Evolutionary conservation across 2,888 invertebrate species (phyloP).

Genomic region (Drosophila paramelanica): DNA sequence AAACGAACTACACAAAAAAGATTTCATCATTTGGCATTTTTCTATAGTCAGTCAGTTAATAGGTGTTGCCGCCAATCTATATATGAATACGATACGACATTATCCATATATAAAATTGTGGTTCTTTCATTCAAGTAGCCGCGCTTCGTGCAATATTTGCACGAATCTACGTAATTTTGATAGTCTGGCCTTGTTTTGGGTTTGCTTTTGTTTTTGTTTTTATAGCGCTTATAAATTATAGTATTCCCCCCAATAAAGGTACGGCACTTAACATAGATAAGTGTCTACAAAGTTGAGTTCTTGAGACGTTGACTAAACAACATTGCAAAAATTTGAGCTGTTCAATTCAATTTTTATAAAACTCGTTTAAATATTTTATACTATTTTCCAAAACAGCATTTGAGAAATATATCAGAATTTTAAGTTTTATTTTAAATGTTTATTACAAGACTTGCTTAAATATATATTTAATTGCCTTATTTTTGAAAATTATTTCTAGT

Average conservation of each 20-base stretch:
- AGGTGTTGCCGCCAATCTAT: constrained; percentile 3
- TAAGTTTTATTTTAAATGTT: too few species aligned
- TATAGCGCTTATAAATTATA: constrained; percentile 43
- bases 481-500: too few species aligned
- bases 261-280: constrained; percentile 33
- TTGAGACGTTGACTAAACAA: background rate
- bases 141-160: constrained; percentile 9
- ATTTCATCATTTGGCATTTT: constrained; percentile 20
- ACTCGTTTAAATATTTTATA: background rate
- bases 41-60: background rate
- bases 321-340: constrained; percentile 30
- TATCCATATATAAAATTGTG: constrained; percentile 1
- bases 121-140: background rate
- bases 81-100: constrained; percentile 8
- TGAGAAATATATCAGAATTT: too few species aligned
- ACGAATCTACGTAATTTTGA: constrained; percentile 12
- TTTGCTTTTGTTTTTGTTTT: constrained; percentile 10
- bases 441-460: too few species aligned
- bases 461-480: too few species aligned
- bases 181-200: constrained; percentile 7
- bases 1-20: background rate
- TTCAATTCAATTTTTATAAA: background rate
- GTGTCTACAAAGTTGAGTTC: constrained; percentile 9
- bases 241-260: constrained; percentile 29
- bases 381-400: too few species aligned